Base-by-base conservation (phyloP, 1,140 invertebrate genomes). In the Papilio machaon region DNA sequence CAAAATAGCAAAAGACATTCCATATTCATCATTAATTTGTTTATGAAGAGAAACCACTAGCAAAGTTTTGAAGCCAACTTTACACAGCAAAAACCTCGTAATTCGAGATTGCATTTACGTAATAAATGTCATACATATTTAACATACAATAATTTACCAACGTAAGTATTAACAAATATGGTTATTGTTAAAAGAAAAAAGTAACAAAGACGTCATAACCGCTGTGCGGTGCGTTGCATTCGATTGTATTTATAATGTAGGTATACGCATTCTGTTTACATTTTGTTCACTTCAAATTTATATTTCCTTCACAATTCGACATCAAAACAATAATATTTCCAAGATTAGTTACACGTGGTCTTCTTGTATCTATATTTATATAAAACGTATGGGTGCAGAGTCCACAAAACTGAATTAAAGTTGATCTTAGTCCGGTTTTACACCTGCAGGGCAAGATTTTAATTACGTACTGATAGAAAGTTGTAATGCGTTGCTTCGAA, bases 401-500 rank as follows among this genome's bases (percentile, higher is more conserved):
- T 23, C 19, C 11, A 30, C n/a, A 67, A 79, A 79, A 64, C 2
- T 64, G 15, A 64, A 23, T 17, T 78, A 58, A 64, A 64, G 35
- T 67, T 79, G 38, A 38, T 19, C 11, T 43, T n/a, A 46, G 43
- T 79, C 77, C 77, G 77, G 77, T 79, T 79, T 79, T 67, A 67
- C 77, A 79, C 77, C 38, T 79, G 77, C 58, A n/a, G n/a, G 58
- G 43, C 54, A 58, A 60, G 77, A 23, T 64, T 64, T 64, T 79
- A 79, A 64, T 79, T 67, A 79, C 58, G 58, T 78, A 78, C 58
- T 17, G 77, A 79, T 79, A 79, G 77, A 79, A 79, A 79, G 77
- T 64, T 64, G n/a, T 23, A 30, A 67, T 30, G 64, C 30, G 64
- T 70, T 13, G 60, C 30, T 35, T 10, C 30, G 30, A 70, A 70